Conservation (phyloP, 2,113 vertebrate species). For the Etia nguti region DNA sequence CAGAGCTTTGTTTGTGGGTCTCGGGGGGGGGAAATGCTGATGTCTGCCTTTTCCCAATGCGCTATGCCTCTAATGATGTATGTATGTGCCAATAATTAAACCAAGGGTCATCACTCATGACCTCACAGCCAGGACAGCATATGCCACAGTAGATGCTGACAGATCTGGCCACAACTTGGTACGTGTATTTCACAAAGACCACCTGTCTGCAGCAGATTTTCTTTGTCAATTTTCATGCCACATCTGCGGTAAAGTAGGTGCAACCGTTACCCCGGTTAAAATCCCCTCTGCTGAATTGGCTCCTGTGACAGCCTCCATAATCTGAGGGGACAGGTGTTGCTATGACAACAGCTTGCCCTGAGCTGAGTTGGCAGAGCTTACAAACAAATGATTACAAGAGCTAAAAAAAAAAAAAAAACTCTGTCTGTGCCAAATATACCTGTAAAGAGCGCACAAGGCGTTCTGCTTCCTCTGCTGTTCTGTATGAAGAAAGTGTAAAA, state of each 20-base stretch:
- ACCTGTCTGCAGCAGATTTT: not conserved
- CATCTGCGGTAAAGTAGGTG: not conserved
- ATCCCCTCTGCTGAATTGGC: conserved; percentile 38
- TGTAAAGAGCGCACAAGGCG: not conserved
- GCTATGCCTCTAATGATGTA: not conserved
- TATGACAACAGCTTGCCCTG: conserved; percentile 56
- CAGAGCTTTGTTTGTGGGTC: not conserved
- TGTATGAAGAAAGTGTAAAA: not conserved
- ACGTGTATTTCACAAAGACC: not conserved
- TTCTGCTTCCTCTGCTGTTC: not conserved
- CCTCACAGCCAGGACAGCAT: not conserved
- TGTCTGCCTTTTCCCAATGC: not conserved
- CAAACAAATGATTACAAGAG: conserved; percentile 54
- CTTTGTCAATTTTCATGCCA: not conserved
- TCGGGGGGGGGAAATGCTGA: not conserved
- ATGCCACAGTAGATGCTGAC: not conserved
- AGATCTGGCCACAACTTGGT: not conserved
- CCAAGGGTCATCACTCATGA: conserved; percentile 6
- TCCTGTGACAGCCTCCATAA: conserved; percentile 34
- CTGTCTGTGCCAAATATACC: conserved; percentile 21
- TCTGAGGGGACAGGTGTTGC: conserved; percentile 56
- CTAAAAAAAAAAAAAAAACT: not conserved
- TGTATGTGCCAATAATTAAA: conserved; percentile 17
- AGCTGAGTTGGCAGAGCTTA: conserved; percentile 42
- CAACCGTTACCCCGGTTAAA: conserved; percentile 13